Base-by-base conservation (phyloP, 2,888 invertebrate species). In the Amphipoea oculea region DNA sequence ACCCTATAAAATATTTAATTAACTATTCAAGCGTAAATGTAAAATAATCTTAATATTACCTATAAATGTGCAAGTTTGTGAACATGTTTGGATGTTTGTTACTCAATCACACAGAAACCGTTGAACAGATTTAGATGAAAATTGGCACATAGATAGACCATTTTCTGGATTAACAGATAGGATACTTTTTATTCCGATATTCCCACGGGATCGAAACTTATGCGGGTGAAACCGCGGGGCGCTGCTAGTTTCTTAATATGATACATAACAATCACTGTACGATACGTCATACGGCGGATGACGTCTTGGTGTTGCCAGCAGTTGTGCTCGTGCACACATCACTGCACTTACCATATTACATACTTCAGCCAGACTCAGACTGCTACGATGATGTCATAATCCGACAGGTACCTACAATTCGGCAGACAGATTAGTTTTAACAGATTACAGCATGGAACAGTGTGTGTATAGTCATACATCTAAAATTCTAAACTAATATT, bases 371-470 rank as follows among this genome's bases (percentile, higher is more conserved):
- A 11, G 11, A 42, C 29, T 57, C 14, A 29, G 42, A 54, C 23
- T 20, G 14, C n/a, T 78, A n/a, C 17, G 40, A 48, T 67, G 76
- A 78, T 23, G 2, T 76, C 57, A 78, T 66, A 66, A 36, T 67
- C 29, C 36, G 63, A 51, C 40, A 63, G 29, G 17, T 65, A 40
- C 54, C 14, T 54, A 36, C 36, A 79, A 65, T 70, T 65, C 40
- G 12, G 14, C 17, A 70, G 45, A 40, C 29, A 78, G 69, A 79
- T 79, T n/a, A 78, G 23, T 48, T 23, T 57, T 40, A 20, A 40
- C 45, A 54, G 68, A 78, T 78, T 78, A n/a, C 62, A 36, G 20
- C 14, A 62, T 29, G 29, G 36, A 36, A 63, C 36, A 7, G 20
- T 36, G 36, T 20, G 63, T 63, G 7, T 63, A 3, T 20, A 36